Base-by-base conservation (phyloP, 2,888 invertebrate genomes). In the Stenchaetothrips biformis region DNA sequence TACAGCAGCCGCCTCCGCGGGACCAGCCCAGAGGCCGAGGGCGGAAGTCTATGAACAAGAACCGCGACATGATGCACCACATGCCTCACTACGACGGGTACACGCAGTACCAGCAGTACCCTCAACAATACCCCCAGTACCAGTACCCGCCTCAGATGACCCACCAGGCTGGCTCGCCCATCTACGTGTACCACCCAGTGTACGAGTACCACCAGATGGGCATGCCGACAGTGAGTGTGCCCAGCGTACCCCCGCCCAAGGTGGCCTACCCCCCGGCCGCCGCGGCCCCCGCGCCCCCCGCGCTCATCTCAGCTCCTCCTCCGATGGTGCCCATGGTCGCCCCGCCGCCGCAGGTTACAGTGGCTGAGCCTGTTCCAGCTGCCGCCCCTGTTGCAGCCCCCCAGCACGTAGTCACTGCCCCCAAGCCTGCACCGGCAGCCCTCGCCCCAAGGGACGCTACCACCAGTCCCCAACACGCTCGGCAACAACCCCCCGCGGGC, bases 171-270 rank as follows among this genome's bases (percentile, higher is more conserved):
- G 67, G 67, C 9, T 74, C 67, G 67, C 67, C 67, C 25, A 74
- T 74, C 25, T 74, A 25, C 25, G 25, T 74, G 67, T 74, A 74
- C 67, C 67, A 67, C 67, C 67, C 18, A 7, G 8, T 74, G 67
- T 74, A 74, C 67, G 67, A 74, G 67, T 74, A 25, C 25, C 67
- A 74, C 21, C 25, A 7, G 11, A 74, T 74, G 67, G 67, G 67
- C 21, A 25, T 74, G 25, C 67, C 21, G 7, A 9, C 53, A 1
- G 37, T 74, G 67, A 25, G 67, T 21, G 67, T 74, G 25, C 67
- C 21, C 0, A 9, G 13, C 9, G 53, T 9, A 53, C 67, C 67
- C 67, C 67, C 67, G 67, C 67, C 67, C 67, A 74, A 74, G 11
- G 25, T 74, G 67, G 11, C 67, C 25, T 74, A 21, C 25, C 25